phyloP scores from a whole-genome alignment of 2,888 invertebrate species.

The Phrixothrix hirtus region DNA sequence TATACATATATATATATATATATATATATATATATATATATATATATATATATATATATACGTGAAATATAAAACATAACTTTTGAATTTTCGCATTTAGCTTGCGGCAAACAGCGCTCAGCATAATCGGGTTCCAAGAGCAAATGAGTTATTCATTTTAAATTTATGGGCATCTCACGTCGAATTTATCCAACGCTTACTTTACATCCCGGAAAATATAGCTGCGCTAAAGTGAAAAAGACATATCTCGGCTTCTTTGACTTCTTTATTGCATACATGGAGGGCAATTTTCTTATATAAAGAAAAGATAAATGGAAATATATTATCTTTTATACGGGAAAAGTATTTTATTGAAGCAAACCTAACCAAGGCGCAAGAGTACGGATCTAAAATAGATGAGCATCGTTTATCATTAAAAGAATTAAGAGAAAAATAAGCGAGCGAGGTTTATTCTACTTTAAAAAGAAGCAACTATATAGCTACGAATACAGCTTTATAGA shows the following conservation, averaged over 20 bases:
- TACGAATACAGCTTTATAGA: constrained; percentile 29
- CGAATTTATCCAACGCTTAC: constrained; percentile 43
- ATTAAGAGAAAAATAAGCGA: too few species aligned
- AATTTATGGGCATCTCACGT: constrained; percentile 50
- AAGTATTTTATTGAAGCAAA: not conserved
- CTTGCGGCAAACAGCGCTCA: constrained; percentile 46
- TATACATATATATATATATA: too few species aligned
- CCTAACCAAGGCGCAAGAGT: too few species aligned
- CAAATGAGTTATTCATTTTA: constrained; percentile 53
- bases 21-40: too few species aligned
- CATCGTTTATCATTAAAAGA: too few species aligned
- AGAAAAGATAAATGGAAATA: constrained; percentile 30
- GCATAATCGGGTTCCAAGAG: constrained; percentile 49
- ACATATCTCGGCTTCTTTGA: constrained; percentile 37
- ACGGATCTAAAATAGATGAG: too few species aligned
- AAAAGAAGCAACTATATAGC: constrained; percentile 35
- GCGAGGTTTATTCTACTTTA: too few species aligned
- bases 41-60: too few species aligned
- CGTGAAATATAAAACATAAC: constrained; percentile 50
- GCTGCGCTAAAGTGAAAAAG: constrained; percentile 35
- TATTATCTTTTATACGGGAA: constrained; percentile 14
- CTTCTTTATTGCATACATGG: constrained; percentile 36
- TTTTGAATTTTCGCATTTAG: constrained; percentile 52
- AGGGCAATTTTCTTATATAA: constrained; percentile 32
- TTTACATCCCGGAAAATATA: constrained; percentile 25